A percentile compares a stretch with the other conserved stretches of the same genome.
Conservation (phyloP, 2,113 vertebrate genomes). For the Genyomyrus donnyi region DNA sequence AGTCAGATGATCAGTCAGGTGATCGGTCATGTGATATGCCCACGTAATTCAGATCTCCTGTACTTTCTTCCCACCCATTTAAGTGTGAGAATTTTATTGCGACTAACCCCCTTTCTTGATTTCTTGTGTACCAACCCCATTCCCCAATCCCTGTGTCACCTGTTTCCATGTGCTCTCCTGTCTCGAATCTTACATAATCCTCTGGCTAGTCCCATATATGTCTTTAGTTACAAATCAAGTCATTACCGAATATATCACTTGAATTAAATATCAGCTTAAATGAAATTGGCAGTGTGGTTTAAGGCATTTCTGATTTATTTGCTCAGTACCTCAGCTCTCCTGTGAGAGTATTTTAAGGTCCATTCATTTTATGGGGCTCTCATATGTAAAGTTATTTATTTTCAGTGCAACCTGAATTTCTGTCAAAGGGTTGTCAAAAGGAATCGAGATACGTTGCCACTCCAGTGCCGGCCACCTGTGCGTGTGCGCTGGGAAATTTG, state of each 20-base stretch:
- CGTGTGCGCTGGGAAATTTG: not conserved
- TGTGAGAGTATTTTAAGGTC: not conserved
- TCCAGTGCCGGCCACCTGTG: not conserved
- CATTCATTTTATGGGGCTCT: not conserved
- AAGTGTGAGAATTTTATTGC: not conserved
- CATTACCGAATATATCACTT: not conserved
- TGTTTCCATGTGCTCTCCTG: not conserved
- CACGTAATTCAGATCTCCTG: not conserved
- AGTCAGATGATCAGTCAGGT: not conserved
- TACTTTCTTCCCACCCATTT: not conserved
- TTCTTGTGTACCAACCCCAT: not conserved
- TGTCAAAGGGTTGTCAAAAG: conserved; percentile 52
- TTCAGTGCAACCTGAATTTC: not conserved
- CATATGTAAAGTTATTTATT: not conserved
- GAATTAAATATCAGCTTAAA: not conserved
- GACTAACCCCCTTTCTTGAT: not conserved
- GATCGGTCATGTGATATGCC: not conserved
- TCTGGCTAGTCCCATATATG: not conserved
- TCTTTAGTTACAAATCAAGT: not conserved
- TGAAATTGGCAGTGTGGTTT: not conserved
- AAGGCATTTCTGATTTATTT: not conserved
- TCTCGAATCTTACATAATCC: not conserved
- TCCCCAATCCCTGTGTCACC: not conserved
- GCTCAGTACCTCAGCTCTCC: not conserved
- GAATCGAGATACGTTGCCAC: conserved; percentile 35